These are phyloP conservation scores for Zophobas morio DNA, from an alignment of 1,140 invertebrate species.

Conservation along the genomic window DNA sequence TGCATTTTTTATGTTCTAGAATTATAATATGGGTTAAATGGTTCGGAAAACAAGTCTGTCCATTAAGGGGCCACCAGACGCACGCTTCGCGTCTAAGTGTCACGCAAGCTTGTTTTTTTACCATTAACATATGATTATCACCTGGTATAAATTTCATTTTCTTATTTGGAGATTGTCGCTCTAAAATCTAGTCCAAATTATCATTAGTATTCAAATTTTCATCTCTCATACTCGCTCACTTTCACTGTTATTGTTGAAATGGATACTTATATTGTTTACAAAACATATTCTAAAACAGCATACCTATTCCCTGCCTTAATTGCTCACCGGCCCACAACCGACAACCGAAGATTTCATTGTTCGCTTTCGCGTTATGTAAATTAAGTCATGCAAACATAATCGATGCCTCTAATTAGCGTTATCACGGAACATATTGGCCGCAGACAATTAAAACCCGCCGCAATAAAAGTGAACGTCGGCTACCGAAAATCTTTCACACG, in stretches of 20 bases:
- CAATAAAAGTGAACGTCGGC: conserved; percentile 25
- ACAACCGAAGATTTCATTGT: conserved; percentile 23
- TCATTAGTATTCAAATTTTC: conserved; percentile 20
- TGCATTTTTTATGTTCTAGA: no score
- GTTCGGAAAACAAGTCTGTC: no score
- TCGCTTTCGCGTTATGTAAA: conserved; percentile 40
- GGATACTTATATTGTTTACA: conserved; percentile 4
- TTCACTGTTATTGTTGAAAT: conserved; percentile 7
- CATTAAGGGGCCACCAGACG: no score
- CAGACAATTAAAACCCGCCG: neutral
- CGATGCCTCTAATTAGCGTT: conserved; percentile 28
- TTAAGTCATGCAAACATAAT: conserved; percentile 42
- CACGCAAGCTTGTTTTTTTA: no score
- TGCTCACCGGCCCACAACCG: conserved; percentile 18
- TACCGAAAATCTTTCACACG: conserved; percentile 30
- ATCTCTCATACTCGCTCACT: conserved; percentile 4
- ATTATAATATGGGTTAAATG: no score
- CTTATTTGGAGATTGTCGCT: neutral
- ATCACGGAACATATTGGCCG: conserved; percentile 12
- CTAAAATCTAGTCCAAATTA: conserved; percentile 4
- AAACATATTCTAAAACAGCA: conserved; percentile 21
- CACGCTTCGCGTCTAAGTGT: no score
- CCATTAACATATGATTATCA: neutral
- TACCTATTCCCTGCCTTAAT: conserved; percentile 26
- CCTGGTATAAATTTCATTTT: neutral